phyloP scores from a whole-genome alignment of 2,113 vertebrate genomes.

The Indri indri region DNA sequence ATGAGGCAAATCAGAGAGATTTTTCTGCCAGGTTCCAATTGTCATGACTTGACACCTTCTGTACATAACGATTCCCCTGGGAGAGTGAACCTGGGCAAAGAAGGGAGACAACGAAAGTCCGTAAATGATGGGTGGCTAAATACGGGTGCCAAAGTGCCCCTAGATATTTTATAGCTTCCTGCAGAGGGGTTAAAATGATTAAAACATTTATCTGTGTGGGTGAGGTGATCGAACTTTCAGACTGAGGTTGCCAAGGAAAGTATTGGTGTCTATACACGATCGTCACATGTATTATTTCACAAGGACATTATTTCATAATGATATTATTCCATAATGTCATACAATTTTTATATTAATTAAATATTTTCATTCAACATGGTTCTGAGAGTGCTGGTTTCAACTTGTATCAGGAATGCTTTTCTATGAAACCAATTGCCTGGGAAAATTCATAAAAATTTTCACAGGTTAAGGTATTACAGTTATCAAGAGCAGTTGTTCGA shows the following conservation, averaged over 20 bases:
- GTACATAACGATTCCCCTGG: background rate
- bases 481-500: background rate
- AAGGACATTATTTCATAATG: background rate
- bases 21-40: background rate
- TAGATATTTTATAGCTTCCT: background rate
- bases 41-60: background rate
- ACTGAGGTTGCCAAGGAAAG: background rate
- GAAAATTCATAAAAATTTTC: background rate
- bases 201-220: background rate
- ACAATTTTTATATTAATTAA: background rate
- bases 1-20: background rate
- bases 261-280: background rate
- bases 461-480: background rate
- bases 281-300: background rate
- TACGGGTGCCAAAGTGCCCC: background rate
- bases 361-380: background rate
- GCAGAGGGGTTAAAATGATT: background rate
- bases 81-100: background rate
- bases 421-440: background rate
- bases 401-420: background rate
- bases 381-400: background rate
- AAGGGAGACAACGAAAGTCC: background rate
- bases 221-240: background rate
- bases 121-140: background rate
- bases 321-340: background rate